phyloP scores from a whole-genome alignment of 2,888 invertebrate species.

The Elysia crispata region DNA sequence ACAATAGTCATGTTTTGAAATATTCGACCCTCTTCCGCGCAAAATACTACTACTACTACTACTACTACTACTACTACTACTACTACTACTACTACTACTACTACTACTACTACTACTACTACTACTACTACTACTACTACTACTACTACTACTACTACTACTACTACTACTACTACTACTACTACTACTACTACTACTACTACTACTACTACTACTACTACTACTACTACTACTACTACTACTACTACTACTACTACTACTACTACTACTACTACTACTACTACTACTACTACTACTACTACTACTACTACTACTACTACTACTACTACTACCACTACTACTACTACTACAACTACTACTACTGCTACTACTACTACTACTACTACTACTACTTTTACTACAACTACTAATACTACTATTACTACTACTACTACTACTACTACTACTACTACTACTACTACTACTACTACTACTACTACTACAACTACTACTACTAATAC shows the following conservation, averaged over 20 bases:
- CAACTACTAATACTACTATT: too few species aligned
- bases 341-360: neutral
- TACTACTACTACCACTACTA: constrained; percentile 4
- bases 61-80: constrained; percentile 6
- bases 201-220: constrained; percentile 28
- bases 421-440: too few species aligned
- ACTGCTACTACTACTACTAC: constrained; percentile 28
- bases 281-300: constrained; percentile 9
- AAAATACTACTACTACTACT: too few species aligned
- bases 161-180: constrained; percentile 2
- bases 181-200: constrained; percentile 25
- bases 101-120: constrained; percentile 5
- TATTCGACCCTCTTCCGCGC: too few species aligned
- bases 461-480: too few species aligned
- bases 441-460: constrained; percentile 25
- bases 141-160: constrained; percentile 13
- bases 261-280: constrained; percentile 18
- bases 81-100: constrained; percentile 13
- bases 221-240: constrained; percentile 28
- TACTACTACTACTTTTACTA: too few species aligned
- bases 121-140: constrained; percentile 9
- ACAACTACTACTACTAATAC: too few species aligned
- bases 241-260: constrained; percentile 23
- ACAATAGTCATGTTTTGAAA: too few species aligned
- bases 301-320: constrained; percentile 9